phyloP scores from a whole-genome alignment of 2,113 vertebrate species.

The Petromus typicus region DNA sequence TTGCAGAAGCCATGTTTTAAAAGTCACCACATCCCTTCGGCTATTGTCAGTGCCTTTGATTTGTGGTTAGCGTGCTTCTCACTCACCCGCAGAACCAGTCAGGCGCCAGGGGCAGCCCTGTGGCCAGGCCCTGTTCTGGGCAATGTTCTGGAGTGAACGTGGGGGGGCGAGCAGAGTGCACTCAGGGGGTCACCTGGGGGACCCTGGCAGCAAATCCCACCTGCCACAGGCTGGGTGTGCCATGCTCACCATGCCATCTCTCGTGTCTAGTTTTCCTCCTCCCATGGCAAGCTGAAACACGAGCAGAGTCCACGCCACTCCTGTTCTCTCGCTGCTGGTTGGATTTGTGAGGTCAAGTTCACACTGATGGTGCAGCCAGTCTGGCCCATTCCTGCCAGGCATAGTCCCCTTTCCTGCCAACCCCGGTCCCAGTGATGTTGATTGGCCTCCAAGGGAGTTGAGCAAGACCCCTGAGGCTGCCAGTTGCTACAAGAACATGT shows the following conservation, averaged over 20 bases:
- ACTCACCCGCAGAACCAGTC: neutral
- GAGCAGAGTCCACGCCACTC: neutral
- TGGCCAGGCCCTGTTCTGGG: too few species aligned
- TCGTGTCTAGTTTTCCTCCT: neutral
- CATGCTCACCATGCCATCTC: neutral
- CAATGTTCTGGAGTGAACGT: too few species aligned
- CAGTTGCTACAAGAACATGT: neutral
- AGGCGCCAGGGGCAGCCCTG: neutral
- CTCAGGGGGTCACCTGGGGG: too few species aligned
- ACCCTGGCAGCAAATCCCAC: neutral
- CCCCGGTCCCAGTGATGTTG: neutral
- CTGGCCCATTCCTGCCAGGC: neutral
- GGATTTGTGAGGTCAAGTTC: neutral
- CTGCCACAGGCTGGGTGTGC: fast-evolving
- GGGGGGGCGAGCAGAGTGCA: fast-evolving
- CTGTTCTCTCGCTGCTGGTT: neutral
- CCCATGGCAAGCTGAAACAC: neutral
- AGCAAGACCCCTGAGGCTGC: conserved; percentile 5
- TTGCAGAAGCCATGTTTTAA: neutral
- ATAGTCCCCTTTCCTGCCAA: neutral
- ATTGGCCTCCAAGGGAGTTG: neutral
- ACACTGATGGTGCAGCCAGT: neutral
- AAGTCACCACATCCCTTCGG: neutral
- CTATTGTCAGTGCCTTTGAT: neutral
- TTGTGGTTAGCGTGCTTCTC: neutral